Percentiles rank a stretch among this genome's conserved stretches.
Evolutionary conservation across 2,888 invertebrate genomes (phyloP).

Genomic region (Drosophila macrospina): DNA sequence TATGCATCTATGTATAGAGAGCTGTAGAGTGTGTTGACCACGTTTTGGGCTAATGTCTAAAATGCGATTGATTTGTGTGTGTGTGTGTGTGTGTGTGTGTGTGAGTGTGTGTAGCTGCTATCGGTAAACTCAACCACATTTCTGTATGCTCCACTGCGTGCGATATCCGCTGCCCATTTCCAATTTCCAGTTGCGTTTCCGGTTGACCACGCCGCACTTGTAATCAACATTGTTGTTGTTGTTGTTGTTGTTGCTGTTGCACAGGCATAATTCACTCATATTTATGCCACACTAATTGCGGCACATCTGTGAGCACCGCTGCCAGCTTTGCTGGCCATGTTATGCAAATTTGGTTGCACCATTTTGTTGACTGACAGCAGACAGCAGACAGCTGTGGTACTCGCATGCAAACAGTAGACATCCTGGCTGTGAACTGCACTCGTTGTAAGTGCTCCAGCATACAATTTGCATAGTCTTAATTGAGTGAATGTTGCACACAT

Average conservation of each 20-base stretch:
- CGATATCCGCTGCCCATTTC: slow-evolving; percentile 61
- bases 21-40: slow-evolving; percentile 3
- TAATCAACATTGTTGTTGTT: no score
- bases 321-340: slow-evolving; percentile 30
- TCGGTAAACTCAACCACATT: slow-evolving; percentile 6
- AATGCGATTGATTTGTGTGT: slow-evolving; percentile 34
- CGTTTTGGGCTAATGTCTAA: slow-evolving; percentile 4
- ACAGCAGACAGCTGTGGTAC: slow-evolving; percentile 10
- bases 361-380: slow-evolving; percentile 15
- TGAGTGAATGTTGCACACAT: slow-evolving; percentile 23
- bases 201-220: slow-evolving; percentile 15
- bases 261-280: slow-evolving; percentile 45
- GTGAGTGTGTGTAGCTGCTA: slow-evolving; percentile 28
- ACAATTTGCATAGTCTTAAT: slow-evolving; percentile 52
- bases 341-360: slow-evolving; percentile 60
- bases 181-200: slow-evolving; percentile 52
- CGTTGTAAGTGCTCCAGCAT: not conserved
- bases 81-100: slow-evolving; percentile 41
- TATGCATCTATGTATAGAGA: no score
- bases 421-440: not conserved
- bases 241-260: no score
- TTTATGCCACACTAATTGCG: slow-evolving; percentile 58
- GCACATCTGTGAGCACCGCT: slow-evolving; percentile 20
- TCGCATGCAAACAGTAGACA: slow-evolving; percentile 3
- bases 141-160: slow-evolving; percentile 44